Evolutionary conservation across 2,797 vertebrate genomes (phyloP), one percentile per base, ranked within the genome.

Genomic region (Prunella strophiata): DNA sequence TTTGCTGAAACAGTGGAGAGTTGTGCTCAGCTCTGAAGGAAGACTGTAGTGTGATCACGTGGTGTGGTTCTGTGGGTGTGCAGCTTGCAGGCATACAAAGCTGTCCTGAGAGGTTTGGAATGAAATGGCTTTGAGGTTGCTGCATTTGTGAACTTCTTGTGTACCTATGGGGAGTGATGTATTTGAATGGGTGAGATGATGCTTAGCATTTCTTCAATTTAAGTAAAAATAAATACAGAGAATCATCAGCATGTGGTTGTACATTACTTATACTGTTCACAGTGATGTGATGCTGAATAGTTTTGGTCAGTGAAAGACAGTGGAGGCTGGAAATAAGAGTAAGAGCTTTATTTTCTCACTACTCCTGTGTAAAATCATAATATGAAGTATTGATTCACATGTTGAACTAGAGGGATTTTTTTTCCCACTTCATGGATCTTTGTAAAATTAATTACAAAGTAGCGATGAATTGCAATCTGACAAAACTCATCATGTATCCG

Each of bases 1-100:
- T 74, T 76, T 87, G 65, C 36, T 95, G 65, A 67, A 91, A 82
- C 40, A 84, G 65, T 8, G 8, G 70, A 10, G 78, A 77, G 75
- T 34, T 89, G 23, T 80, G 22, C 50, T 91, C 1, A 1, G 22
- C 57, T 89, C 19, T 82, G 62, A 72, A 84, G 42, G 42, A 72
- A 47, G 62, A 22, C 26, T 26, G 8, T 47, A 25, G 5, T 15
- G 7, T 59, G 70, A 23, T 67, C 80, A 63, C 13, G 36, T 66
- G 75, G 9, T 72, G 20, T 29, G 22, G 23, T 47, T 72, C 19
- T 78, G 66, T 75, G 58, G 58, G 70, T 0, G 1, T 67, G 58
- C 74, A 88, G 70, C 45, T 71, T 70, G 52, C 16, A 43, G 65
- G 30, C 80, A 29, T 32, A 32, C 61, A 55, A n/a, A 71, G 55